phyloP scores from a whole-genome alignment of 53 echinoderm and acorn worm genomes.

The Paracentrotus lividus region DNA sequence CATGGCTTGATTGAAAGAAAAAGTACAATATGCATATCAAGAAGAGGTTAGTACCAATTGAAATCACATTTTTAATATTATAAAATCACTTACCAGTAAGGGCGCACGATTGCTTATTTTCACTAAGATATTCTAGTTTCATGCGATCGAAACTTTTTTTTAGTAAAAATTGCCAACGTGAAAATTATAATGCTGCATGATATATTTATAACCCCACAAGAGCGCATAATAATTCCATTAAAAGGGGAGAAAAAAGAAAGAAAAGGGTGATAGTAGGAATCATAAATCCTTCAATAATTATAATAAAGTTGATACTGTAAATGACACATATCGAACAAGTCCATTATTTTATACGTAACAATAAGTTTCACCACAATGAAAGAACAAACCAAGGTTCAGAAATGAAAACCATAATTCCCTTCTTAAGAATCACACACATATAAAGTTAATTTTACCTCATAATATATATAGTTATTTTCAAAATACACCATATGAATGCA shows the following conservation, averaged over 20 bases:
- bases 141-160: too few species aligned
- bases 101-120: too few species aligned
- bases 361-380: neutral
- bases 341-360: neutral
- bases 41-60: neutral
- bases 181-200: neutral
- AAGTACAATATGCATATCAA: constrained; percentile 28
- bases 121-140: too few species aligned
- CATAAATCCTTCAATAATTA: neutral
- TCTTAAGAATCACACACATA: constrained; percentile 34
- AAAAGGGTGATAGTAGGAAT: neutral
- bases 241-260: neutral
- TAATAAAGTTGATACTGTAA: neutral
- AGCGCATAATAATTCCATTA: neutral
- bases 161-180: neutral
- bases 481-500: constrained; percentile 22
- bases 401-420: neutral
- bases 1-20: neutral
- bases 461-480: constrained; percentile 40
- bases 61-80: constrained; percentile 7
- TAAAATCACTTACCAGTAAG: neutral
- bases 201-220: neutral
- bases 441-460: neutral
- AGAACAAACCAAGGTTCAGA: neutral
- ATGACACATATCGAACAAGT: neutral